A percentile compares a stretch with the other conserved stretches of the same genome.
Conservation (phyloP, 2,797 vertebrate genomes). For the Falco rusticolus region DNA sequence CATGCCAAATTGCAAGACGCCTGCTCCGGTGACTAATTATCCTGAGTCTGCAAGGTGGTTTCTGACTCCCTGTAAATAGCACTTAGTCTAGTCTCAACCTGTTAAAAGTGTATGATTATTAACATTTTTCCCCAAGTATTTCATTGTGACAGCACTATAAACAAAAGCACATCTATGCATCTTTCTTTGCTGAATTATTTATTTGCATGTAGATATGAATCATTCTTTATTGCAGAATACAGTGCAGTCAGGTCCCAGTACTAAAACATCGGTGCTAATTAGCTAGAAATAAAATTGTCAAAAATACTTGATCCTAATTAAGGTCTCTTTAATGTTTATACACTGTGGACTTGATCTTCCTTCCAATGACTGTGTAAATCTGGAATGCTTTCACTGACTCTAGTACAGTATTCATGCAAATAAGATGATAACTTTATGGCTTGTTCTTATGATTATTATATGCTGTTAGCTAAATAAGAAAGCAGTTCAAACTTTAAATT, state of each 20-base stretch:
- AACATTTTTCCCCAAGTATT: not conserved
- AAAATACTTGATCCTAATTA: constrained; percentile 67
- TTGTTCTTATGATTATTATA: not conserved
- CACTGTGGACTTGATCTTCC: constrained; percentile 11
- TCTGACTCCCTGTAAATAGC: not conserved
- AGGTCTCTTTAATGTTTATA: constrained; percentile 35
- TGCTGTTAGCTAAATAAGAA: not conserved
- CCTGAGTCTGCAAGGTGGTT: not conserved
- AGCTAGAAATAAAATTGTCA: constrained; percentile 72
- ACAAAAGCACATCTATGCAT: constrained; percentile 29
- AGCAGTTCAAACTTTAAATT: not conserved
- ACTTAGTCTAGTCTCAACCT: not conserved
- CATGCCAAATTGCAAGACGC: not conserved
- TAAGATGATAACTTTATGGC: not conserved
- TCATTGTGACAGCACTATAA: constrained; percentile 37
- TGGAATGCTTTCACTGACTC: constrained; percentile 4
- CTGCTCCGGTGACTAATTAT: not conserved
- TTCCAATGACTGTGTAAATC: constrained; percentile 31
- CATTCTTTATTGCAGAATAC: not conserved
- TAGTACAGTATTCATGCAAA: not conserved
- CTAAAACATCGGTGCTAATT: constrained; percentile 65
- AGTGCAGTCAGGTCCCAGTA: constrained; percentile 32
- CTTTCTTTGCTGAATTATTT: constrained; percentile 59
- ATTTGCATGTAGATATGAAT: constrained; percentile 56
- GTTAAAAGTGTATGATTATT: not conserved